Conservation (phyloP, 2,888 invertebrate genomes). For the Ptychoptera contaminata region DNA sequence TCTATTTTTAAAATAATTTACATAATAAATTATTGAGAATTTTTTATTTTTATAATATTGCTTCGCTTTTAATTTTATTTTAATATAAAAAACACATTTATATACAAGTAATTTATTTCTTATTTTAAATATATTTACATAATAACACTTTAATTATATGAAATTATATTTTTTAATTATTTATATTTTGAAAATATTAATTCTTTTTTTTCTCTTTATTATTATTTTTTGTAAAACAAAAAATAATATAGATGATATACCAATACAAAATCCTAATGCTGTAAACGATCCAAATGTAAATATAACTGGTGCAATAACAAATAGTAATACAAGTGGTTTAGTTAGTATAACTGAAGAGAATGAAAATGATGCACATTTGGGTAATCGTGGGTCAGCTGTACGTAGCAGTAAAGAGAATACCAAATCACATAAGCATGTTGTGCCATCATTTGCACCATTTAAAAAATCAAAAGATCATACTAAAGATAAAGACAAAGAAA, state of each 20-base stretch:
- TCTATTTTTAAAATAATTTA: too few relatives aligned
- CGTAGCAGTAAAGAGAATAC: slow-evolving; percentile 30
- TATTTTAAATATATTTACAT: too few relatives aligned
- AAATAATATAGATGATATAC: slow-evolving; percentile 61
- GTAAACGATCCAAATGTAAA: too few relatives aligned
- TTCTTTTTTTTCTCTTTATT: not conserved
- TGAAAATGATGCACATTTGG: slow-evolving; percentile 17
- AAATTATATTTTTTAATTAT: not conserved
- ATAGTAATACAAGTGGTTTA: slow-evolving; percentile 21
- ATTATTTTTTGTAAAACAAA: not conserved
- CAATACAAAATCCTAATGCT: slow-evolving; percentile 44
- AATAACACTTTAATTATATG: not conserved
- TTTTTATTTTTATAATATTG: too few relatives aligned
- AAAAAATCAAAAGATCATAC: slow-evolving; percentile 31
- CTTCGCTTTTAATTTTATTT: too few relatives aligned
- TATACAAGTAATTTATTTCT: too few relatives aligned
- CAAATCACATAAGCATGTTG: slow-evolving; percentile 23
- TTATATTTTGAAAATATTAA: not conserved
- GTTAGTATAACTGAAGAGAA: slow-evolving; percentile 28
- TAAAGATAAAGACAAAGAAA: slow-evolving; percentile 18
- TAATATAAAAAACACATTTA: too few relatives aligned
- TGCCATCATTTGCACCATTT: slow-evolving; percentile 28
- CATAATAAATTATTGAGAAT: too few relatives aligned
- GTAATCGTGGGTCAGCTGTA: slow-evolving; percentile 24
- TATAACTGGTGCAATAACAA: slow-evolving; percentile 13